A percentile compares a stretch with the other conserved stretches of the same genome.
phyloP scores from a whole-genome alignment of 2,113 vertebrate species.

The Phalacrocorax pelagicus region DNA sequence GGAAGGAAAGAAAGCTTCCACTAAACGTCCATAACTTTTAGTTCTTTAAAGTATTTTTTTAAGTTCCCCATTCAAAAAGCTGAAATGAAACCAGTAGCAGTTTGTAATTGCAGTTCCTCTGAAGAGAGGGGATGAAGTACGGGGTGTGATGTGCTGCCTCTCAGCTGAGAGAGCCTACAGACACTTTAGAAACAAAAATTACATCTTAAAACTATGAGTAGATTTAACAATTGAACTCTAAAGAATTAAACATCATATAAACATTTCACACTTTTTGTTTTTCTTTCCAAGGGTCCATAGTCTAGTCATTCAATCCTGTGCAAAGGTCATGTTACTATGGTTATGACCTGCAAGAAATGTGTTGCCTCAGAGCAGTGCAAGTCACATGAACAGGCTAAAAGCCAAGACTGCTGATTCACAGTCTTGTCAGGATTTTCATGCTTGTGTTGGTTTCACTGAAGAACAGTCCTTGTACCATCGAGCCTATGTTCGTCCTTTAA shows the following conservation, averaged over 20 bases:
- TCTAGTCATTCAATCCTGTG: conserved; percentile 59
- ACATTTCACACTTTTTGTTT: conserved; percentile 43
- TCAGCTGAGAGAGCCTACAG: background rate
- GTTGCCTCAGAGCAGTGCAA: conserved; percentile 30
- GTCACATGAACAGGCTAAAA: conserved; percentile 39
- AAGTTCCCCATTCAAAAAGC: conserved; percentile 48
- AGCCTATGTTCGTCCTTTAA: conserved; percentile 91
- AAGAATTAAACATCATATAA: conserved; percentile 55
- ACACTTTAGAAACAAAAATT: conserved; percentile 41
- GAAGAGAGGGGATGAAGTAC: conserved; percentile 22
- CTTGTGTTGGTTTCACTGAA: background rate
- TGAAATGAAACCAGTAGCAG: conserved; percentile 5
- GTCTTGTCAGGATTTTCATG: conserved; percentile 36
- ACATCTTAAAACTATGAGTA: conserved; percentile 53
- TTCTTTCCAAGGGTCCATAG: conserved; percentile 61
- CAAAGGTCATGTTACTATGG: conserved; percentile 69
- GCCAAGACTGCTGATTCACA: conserved; percentile 45
- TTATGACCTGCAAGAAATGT: conserved; percentile 55
- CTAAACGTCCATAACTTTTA: background rate
- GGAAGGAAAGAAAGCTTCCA: background rate
- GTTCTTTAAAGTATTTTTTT: conserved; percentile 21
- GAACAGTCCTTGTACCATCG: background rate
- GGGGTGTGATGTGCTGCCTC: background rate
- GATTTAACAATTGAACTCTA: conserved; percentile 66
- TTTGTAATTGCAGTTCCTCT: conserved; percentile 32